phyloP scores from a whole-genome alignment of 2,113 vertebrate genomes.

The Nyctereutes procyonoides region DNA sequence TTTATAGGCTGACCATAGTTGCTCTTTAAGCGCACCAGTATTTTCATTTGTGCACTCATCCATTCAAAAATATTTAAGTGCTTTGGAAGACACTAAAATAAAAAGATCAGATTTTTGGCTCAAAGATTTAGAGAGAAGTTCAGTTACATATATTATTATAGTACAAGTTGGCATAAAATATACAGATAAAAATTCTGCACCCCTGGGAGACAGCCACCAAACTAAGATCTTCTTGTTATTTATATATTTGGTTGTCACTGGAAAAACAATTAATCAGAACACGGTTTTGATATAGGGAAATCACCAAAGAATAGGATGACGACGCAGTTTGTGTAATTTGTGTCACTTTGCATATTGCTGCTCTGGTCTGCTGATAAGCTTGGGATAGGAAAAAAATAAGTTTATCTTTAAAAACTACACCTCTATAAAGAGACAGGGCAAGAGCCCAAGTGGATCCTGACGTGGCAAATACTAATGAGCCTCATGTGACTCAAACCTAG shows the following conservation, averaged over 20 bases:
- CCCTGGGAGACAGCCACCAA: background rate
- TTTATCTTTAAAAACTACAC: background rate
- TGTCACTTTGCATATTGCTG: conserved; percentile 36
- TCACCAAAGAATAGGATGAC: conserved; percentile 12
- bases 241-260: conserved; percentile 51
- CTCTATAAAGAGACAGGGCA: background rate
- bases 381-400: background rate
- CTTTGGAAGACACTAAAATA: conserved; percentile 45
- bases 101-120: conserved; percentile 52
- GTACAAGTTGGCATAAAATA: conserved; percentile 40
- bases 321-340: background rate
- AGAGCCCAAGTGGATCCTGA: conserved; percentile 23
- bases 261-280: conserved; percentile 66
- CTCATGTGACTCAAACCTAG: conserved; percentile 55
- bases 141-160: background rate
- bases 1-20: background rate
- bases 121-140: background rate
- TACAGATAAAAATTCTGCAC: conserved; percentile 55
- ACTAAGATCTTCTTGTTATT: conserved; percentile 40
- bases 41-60: background rate
- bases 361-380: conserved; percentile 35
- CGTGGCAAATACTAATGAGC: conserved; percentile 52
- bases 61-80: conserved; percentile 18
- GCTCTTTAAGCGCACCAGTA: background rate
- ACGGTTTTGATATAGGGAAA: conserved; percentile 64